A percentile compares a stretch with the other conserved stretches of the same genome.
These are phyloP conservation scores for Dipodomys ordii DNA, from an alignment of 2,113 vertebrate genomes.

Conservation along the genomic window DNA sequence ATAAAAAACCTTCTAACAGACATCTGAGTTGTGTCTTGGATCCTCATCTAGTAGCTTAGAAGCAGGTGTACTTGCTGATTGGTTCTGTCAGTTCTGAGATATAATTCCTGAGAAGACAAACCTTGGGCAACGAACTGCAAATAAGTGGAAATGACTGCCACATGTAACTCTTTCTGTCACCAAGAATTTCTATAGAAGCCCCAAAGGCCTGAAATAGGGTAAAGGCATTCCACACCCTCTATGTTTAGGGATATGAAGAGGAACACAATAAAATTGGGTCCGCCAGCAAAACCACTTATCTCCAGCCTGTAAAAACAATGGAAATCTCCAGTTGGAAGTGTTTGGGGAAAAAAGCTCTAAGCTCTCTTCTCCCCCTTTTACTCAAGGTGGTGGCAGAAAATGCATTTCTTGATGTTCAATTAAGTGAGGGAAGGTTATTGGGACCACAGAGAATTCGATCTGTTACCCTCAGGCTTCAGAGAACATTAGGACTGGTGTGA, in stretches of 20 bases:
- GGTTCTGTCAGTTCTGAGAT: neutral
- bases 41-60: neutral
- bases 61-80: neutral
- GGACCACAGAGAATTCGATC: neutral
- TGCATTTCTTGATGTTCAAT: neutral
- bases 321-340: neutral
- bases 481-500: neutral
- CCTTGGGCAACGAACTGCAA: neutral
- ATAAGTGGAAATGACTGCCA: neutral
- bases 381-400: neutral
- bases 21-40: neutral
- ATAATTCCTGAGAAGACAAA: neutral
- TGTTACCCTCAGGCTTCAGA: neutral
- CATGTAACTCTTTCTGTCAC: neutral
- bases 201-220: neutral
- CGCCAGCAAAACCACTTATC: neutral
- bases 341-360: fast-evolving
- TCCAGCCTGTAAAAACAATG: neutral
- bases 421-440: neutral
- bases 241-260: neutral
- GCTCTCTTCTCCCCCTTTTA: neutral
- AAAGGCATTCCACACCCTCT: neutral
- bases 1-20: constrained; percentile 46
- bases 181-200: neutral
- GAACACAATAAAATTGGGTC: neutral